These are phyloP conservation scores for Rhaphigaster nebulosa DNA, from an alignment of 2,888 invertebrate species.

Conservation along the genomic window DNA sequence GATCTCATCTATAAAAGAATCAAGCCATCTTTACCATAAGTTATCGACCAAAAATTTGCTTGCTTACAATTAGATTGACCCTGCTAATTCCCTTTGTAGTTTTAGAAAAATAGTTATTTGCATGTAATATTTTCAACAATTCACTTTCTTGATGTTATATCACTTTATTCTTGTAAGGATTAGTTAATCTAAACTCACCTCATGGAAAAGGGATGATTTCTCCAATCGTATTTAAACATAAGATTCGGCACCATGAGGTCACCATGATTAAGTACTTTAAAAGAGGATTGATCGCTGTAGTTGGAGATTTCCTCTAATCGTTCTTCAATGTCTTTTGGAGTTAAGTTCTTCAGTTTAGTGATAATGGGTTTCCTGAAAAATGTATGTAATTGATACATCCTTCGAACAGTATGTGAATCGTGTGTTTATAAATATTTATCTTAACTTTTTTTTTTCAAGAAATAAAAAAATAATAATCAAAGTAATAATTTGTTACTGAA, in stretches of 20 bases:
- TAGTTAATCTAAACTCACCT: neutral
- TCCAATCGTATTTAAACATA: constrained; percentile 24
- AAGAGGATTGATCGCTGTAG: neutral
- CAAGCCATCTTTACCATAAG: too few species aligned
- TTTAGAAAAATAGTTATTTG: too few species aligned
- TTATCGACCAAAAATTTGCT: too few species aligned
- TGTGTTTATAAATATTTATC: neutral
- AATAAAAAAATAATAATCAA: too few species aligned
- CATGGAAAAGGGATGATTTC: neutral
- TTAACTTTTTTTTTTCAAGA: too few species aligned
- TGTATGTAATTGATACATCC: neutral
- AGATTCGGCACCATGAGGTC: constrained; percentile 6
- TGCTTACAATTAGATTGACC: too few species aligned
- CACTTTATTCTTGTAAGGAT: neutral
- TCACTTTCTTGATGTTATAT: too few species aligned
- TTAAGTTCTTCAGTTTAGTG: neutral
- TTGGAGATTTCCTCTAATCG: neutral
- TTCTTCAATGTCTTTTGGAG: neutral
- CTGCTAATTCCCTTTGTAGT: too few species aligned
- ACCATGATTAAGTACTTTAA: neutral
- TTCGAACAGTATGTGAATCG: neutral
- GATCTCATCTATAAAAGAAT: too few species aligned
- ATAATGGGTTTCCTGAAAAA: constrained; percentile 12
- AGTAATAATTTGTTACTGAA: too few species aligned
- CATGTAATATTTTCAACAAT: too few species aligned